phyloP scores from a whole-genome alignment of 1,140 invertebrate genomes.

The Rhynchophorus ferrugineus region DNA sequence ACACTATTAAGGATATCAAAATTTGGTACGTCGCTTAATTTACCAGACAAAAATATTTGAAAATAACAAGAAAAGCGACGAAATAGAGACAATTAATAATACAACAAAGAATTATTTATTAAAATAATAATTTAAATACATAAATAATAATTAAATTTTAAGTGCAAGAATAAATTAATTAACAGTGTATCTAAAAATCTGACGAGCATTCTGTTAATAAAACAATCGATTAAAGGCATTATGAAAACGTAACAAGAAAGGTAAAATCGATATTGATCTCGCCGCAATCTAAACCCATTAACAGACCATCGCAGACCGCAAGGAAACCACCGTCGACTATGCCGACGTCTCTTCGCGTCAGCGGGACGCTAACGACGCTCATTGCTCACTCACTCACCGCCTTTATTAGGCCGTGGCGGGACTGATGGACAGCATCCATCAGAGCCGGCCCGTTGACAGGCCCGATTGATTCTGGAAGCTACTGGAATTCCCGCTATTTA shows the following conservation, averaged over 20 bases:
- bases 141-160: too few species aligned
- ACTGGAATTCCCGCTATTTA: constrained; percentile 24
- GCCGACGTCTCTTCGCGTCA: neutral
- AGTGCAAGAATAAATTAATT: too few species aligned
- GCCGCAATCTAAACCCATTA: neutral
- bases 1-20: too few species aligned
- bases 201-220: too few species aligned
- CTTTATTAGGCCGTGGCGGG: constrained; percentile 23
- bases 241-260: neutral
- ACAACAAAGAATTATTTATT: too few species aligned
- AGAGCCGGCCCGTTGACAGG: constrained; percentile 16
- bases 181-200: too few species aligned
- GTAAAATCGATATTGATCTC: neutral
- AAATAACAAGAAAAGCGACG: too few species aligned
- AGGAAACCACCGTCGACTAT: neutral
- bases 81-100: too few species aligned
- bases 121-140: too few species aligned
- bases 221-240: too few species aligned
- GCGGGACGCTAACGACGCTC: constrained; percentile 19
- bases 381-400: constrained; percentile 19
- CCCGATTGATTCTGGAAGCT: constrained; percentile 25
- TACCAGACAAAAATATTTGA: too few species aligned
- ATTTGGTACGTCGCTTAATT: too few species aligned
- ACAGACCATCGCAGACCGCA: neutral
- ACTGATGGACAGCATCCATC: constrained; percentile 22